Percentiles rank a stretch among this genome's conserved stretches.
Conservation (phyloP, 1,140 invertebrate species). For the Metaphire vulgaris region DNA sequence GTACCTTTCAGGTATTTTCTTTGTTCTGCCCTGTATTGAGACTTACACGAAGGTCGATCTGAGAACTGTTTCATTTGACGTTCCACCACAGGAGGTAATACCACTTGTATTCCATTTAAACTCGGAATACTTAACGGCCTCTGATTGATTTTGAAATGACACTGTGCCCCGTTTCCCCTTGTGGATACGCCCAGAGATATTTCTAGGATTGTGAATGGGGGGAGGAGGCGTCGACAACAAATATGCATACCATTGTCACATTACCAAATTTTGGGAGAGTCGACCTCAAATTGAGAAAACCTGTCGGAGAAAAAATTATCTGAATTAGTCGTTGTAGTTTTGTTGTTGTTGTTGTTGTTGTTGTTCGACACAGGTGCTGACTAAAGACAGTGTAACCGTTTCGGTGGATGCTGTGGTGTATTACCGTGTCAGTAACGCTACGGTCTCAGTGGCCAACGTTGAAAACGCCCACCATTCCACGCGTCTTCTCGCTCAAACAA, state of each 20-base stretch:
- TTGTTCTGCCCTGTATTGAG: slow-evolving; percentile 83
- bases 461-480: slow-evolving; percentile 77
- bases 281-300: too few species aligned
- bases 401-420: slow-evolving; percentile 84
- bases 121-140: too few species aligned
- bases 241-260: too few species aligned
- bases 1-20: slow-evolving; percentile 62
- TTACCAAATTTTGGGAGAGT: too few species aligned
- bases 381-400: slow-evolving; percentile 86
- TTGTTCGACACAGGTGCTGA: slow-evolving; percentile 76
- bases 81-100: slow-evolving; percentile 89
- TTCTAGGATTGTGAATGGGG: too few species aligned
- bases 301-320: too few species aligned
- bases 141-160: too few species aligned
- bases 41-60: slow-evolving; percentile 79
- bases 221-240: too few species aligned
- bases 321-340: too few species aligned
- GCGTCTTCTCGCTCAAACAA: slow-evolving; percentile 55
- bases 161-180: too few species aligned
- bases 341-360: too few species aligned
- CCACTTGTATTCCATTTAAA: background rate
- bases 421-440: slow-evolving; percentile 82
- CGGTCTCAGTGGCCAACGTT: slow-evolving; percentile 91
- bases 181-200: too few species aligned
- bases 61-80: slow-evolving; percentile 77